Evolutionary conservation across 2,888 invertebrate genomes (phyloP).

Genomic region (Caenorhabditis sp.): DNA sequence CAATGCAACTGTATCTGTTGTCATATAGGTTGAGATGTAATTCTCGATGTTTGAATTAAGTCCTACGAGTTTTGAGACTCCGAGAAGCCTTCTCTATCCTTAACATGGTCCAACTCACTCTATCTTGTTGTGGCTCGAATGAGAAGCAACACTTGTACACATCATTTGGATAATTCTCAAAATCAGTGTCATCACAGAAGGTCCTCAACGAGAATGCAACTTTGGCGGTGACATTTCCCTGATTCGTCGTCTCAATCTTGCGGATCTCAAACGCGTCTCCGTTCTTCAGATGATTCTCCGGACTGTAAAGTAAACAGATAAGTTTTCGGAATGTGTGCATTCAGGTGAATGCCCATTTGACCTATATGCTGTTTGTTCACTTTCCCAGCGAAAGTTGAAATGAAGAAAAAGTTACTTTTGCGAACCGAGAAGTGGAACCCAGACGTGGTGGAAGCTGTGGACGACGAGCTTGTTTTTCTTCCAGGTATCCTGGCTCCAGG

Average conservation of each 20-base stretch:
- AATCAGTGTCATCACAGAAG: conserved; percentile 83
- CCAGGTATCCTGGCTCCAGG: conserved; percentile 74
- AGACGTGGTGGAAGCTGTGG: conserved; percentile 81
- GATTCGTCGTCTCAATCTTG: conserved; percentile 75
- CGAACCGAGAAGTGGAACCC: conserved; percentile 81
- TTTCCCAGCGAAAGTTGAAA: conserved; percentile 24
- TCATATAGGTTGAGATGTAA: no score
- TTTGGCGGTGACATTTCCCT: conserved; percentile 81
- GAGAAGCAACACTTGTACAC: conserved; percentile 82
- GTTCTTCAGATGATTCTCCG: conserved; percentile 81
- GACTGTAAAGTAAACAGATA: conserved; percentile 63
- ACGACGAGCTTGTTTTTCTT: conserved; percentile 79
- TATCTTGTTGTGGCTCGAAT: conserved; percentile 79
- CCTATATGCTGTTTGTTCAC: no score
- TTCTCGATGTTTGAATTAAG: no score
- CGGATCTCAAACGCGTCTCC: conserved; percentile 82
- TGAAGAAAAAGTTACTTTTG: conserved; percentile 67
- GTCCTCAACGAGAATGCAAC: conserved; percentile 81
- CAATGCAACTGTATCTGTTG: no score
- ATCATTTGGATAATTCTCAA: conserved; percentile 82
- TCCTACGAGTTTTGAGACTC: no score
- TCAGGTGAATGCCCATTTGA: conserved; percentile 37
- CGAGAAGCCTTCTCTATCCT: no score
- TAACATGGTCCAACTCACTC: conserved; percentile 44
- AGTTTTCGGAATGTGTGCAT: not conserved